phyloP scores from a whole-genome alignment of 2,113 vertebrate species.

The Nothoprocta pentlandii region DNA sequence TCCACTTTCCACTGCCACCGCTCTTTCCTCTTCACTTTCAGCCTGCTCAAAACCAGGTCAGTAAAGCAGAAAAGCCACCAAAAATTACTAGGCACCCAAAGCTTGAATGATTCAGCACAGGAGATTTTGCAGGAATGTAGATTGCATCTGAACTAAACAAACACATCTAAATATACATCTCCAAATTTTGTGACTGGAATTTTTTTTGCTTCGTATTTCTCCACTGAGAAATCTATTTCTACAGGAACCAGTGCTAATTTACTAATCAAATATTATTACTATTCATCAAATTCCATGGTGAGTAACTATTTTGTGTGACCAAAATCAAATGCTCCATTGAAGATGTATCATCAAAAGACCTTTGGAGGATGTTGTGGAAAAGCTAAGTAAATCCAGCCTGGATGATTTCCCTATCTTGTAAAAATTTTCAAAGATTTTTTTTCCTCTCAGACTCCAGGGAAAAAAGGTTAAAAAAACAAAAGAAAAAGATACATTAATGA shows the following conservation, averaged over 20 bases:
- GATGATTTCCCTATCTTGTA: background rate
- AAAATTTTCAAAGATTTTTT: background rate
- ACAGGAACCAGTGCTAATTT: background rate
- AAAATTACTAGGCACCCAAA: background rate
- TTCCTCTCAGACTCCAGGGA: background rate
- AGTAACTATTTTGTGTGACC: background rate
- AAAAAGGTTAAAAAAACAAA: background rate
- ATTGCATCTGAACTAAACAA: background rate
- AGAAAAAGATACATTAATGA: background rate
- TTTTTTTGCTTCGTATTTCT: background rate
- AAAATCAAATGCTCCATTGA: background rate
- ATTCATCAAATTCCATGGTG: background rate
- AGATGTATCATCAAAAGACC: background rate
- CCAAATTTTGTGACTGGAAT: background rate
- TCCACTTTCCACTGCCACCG: background rate
- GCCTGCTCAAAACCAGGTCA: accelerated
- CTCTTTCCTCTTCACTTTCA: background rate
- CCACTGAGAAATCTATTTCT: background rate
- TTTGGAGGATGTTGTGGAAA: background rate
- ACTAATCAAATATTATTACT: background rate
- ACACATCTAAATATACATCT: background rate
- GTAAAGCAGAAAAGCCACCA: background rate
- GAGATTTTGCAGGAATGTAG: background rate
- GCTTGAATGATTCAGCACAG: background rate
- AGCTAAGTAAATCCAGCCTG: background rate